Percentiles rank a stretch among this genome's conserved stretches.
Conservation (phyloP, 2,113 vertebrate species). For the Scalopus aquaticus region DNA sequence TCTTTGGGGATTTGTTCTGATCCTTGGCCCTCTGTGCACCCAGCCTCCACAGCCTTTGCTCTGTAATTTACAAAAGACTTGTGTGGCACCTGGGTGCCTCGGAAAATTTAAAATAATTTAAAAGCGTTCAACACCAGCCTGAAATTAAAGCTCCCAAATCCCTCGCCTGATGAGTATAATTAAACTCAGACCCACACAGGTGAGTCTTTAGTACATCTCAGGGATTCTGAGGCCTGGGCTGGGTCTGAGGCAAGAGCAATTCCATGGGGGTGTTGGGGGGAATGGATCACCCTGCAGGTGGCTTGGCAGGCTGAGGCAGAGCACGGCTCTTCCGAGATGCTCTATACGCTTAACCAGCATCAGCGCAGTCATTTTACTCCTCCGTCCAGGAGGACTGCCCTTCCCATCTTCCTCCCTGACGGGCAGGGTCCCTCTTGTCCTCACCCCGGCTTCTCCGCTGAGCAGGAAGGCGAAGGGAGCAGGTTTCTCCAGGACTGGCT, state of each 20-base stretch:
- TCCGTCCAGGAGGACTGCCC: background rate
- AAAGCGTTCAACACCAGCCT: slow-evolving; percentile 61
- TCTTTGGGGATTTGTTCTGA: slow-evolving; percentile 55
- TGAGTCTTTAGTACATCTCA: slow-evolving; percentile 16
- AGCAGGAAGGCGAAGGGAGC: background rate
- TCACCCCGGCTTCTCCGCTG: background rate
- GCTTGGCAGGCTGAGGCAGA: background rate
- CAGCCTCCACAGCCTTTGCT: slow-evolving; percentile 51
- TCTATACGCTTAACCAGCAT: background rate
- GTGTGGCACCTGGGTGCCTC: slow-evolving; percentile 62
- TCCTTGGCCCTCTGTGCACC: slow-evolving; percentile 51
- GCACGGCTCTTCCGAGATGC: background rate
- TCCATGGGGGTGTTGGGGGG: background rate
- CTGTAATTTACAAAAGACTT: slow-evolving; percentile 73
- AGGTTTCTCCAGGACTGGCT: background rate
- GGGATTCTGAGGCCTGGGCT: background rate
- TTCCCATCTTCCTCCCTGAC: background rate
- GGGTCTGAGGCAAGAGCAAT: background rate
- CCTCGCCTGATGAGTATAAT: slow-evolving; percentile 73
- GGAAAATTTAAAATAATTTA: slow-evolving; percentile 74
- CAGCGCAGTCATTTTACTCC: background rate
- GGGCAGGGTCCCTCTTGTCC: background rate
- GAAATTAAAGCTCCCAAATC: slow-evolving; percentile 75
- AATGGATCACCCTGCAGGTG: background rate
- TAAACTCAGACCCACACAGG: slow-evolving; percentile 66